A percentile compares a stretch with the other conserved stretches of the same genome.
Conservation (phyloP, 2,888 invertebrate species). For the Teinopalpus imperialis region DNA sequence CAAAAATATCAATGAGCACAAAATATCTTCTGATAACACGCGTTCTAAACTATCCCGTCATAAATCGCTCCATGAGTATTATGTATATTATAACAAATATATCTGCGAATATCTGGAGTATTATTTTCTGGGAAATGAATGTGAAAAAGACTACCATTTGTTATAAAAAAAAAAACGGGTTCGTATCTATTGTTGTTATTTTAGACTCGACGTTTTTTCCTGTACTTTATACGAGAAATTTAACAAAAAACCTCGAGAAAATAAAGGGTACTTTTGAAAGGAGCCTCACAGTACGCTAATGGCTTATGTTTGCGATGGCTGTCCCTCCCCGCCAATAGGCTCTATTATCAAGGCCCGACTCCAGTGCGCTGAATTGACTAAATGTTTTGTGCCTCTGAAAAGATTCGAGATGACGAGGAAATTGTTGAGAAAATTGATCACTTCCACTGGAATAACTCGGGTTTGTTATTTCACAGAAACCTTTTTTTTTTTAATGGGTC, state of each 20-base stretch:
- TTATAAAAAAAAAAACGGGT: slow-evolving; percentile 12
- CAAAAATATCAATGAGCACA: neutral
- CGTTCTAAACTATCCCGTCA: neutral
- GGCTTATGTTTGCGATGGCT: slow-evolving; percentile 76
- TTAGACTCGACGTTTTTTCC: slow-evolving; percentile 9
- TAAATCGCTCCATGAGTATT: neutral
- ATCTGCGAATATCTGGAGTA: neutral
- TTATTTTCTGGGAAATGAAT: slow-evolving; percentile 14
- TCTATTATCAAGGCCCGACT: slow-evolving; percentile 69
- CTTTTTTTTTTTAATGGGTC: too few relatives aligned
- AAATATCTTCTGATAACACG: neutral
- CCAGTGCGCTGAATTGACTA: slow-evolving; percentile 77
- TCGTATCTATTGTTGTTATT: slow-evolving; percentile 21
- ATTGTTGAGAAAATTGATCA: slow-evolving; percentile 80
- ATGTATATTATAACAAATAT: too few relatives aligned
- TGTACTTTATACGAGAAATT: slow-evolving; percentile 13
- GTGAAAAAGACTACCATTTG: slow-evolving; percentile 8
- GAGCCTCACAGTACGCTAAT: slow-evolving; percentile 75
- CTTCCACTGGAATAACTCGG: slow-evolving; percentile 66
- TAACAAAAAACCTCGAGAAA: slow-evolving; percentile 31
- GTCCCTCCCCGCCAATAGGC: slow-evolving; percentile 72
- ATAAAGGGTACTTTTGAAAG: slow-evolving; percentile 54
- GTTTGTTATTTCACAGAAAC: slow-evolving; percentile 51
- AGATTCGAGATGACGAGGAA: slow-evolving; percentile 78
- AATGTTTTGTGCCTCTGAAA: slow-evolving; percentile 77